Evolutionary conservation across 2,113 vertebrate genomes (phyloP).

Genomic region (Rhinoderma darwinii): DNA sequence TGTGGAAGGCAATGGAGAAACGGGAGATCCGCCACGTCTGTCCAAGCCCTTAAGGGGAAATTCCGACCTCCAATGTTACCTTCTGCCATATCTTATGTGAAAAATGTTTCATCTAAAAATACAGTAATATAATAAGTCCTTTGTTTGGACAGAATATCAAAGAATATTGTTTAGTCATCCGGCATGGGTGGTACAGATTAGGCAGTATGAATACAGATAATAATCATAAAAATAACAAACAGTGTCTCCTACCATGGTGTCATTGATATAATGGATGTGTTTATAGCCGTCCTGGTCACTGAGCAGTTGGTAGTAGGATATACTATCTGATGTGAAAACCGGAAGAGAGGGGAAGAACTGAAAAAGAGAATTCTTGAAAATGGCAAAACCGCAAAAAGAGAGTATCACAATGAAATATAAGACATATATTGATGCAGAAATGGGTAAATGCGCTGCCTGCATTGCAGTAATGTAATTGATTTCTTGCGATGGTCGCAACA

Average conservation of each 20-base stretch:
- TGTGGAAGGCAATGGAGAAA: too few species aligned
- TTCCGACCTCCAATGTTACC: too few species aligned
- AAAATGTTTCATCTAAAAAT: too few species aligned
- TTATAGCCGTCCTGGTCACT: constrained; percentile 90
- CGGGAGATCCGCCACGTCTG: too few species aligned
- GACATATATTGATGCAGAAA: not conserved
- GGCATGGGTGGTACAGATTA: not conserved
- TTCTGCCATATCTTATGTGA: too few species aligned
- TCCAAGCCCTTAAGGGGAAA: too few species aligned
- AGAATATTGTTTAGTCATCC: too few species aligned
- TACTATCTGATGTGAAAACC: constrained; percentile 85
- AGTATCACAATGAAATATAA: not conserved
- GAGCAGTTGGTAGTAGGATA: constrained; percentile 95
- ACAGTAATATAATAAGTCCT: too few species aligned
- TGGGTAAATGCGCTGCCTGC: too few species aligned
- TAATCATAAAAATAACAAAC: not conserved
- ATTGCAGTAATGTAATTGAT: too few species aligned
- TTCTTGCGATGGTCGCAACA: too few species aligned
- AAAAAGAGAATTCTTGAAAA: constrained; percentile 64
- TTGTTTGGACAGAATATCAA: too few species aligned
- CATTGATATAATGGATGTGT: constrained; percentile 89
- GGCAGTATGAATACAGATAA: not conserved
- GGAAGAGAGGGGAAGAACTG: constrained; percentile 88
- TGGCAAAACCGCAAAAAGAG: not conserved
- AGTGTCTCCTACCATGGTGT: constrained; percentile 75